Evolutionary conservation across 2,888 invertebrate genomes (phyloP), one percentile per base, ranked within the genome.

Genomic region (Habroteleia sp.): DNA sequence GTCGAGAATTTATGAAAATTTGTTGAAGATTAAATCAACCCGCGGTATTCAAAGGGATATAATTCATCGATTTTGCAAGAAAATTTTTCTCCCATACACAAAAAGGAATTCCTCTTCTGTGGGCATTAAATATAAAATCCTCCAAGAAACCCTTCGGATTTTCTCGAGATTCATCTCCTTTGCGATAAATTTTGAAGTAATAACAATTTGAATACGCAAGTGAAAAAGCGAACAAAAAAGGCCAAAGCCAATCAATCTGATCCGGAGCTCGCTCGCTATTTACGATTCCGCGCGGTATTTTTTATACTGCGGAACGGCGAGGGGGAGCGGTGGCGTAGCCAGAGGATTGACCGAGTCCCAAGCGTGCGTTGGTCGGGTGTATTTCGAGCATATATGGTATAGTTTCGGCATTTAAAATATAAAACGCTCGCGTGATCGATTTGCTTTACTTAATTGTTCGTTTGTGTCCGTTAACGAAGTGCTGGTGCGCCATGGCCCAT

Each of bases 401-500:
- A n/a, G n/a, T 37, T 71, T 63, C 46, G 56, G 29, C 71, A 71
- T 65, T 72, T 56, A 56, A 72, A 72, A 54, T 54, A 65, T 65
- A 66, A 58, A 73, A 58, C 65, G 42, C 25, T 27, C 14, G 11
- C 16, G 48, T 65, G 58, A 72, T 72, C 66, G 75, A 76, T 72
- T 72, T 41, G 50, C 35, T 41, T 65, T 52, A 66, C 65, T 65
- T 75, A 71, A 71, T 75, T 75, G 69, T 71, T 56, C 71, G 71
- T 54, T 75, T 58, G 54, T 71, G 65, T 65, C 65, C 20, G 71
- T 65, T 75, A 71, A 75, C 75, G 71, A 81, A 78, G 75, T 71
- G 77, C 75, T 76, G 74, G 58, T 78, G 79, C 80, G 71, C 52
- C 42, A 48, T 46, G 37, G 29, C 39, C n/a, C 8, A 2, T 23